Conservation (phyloP, 1,140 invertebrate species). For the Propsilocerus akamusi region DNA sequence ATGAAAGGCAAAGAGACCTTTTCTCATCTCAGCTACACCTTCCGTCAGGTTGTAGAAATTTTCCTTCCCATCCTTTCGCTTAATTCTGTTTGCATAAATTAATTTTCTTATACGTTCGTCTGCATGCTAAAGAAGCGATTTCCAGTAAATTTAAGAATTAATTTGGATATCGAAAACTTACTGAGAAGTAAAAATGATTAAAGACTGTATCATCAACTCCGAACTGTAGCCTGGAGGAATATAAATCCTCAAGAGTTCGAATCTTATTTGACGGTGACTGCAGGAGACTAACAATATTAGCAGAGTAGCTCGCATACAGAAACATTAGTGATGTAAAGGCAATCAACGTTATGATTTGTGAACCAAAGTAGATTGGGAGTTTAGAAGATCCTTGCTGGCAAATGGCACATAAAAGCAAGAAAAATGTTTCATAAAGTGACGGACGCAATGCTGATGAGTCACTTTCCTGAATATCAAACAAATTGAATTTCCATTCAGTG, state of each 20-base stretch:
- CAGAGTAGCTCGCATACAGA: neutral
- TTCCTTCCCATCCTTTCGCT: constrained; percentile 27
- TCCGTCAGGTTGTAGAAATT: constrained; percentile 34
- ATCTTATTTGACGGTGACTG: constrained; percentile 7
- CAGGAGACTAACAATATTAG: constrained; percentile 7
- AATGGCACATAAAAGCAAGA: constrained; percentile 28
- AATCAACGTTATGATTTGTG: constrained; percentile 29
- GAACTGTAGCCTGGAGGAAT: constrained; percentile 7
- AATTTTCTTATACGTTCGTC: constrained; percentile 34
- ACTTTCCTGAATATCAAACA: neutral
- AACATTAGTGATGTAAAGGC: constrained; percentile 28
- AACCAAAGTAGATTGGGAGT: constrained; percentile 27
- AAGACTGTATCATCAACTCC: constrained; percentile 26
- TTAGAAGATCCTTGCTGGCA: constrained; percentile 31
- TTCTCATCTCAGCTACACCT: constrained; percentile 31
- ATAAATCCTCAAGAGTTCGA: constrained; percentile 7
- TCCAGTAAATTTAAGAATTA: neutral
- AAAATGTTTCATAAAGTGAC: constrained; percentile 17
- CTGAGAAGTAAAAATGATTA: constrained; percentile 41
- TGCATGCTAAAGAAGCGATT: constrained; percentile 26
- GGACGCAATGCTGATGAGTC: neutral
- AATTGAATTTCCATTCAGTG: constrained; percentile 1
- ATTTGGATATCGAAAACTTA: constrained; percentile 15
- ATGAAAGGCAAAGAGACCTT: constrained; percentile 42
- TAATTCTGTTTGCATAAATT: constrained; percentile 38